Percentiles rank a stretch among this genome's conserved stretches.
These are phyloP conservation scores for Bilobella aurantiaca DNA, from an alignment of 1,140 invertebrate genomes.

Conservation along the genomic window DNA sequence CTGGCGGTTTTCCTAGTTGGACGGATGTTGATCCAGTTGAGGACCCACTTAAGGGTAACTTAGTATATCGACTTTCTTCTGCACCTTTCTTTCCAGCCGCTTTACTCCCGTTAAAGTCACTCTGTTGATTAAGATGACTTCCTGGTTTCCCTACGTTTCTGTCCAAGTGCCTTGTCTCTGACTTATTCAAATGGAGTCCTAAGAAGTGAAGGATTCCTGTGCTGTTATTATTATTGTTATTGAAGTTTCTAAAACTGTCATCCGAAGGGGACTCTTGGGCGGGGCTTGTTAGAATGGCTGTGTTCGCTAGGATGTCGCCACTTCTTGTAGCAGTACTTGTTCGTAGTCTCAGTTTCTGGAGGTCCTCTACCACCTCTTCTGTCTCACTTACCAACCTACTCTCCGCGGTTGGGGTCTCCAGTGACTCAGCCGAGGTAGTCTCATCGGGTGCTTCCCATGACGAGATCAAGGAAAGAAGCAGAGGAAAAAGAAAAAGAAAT, in stretches of 20 bases:
- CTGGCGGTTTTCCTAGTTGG: neutral
- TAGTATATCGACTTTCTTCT: slow-evolving; percentile 37
- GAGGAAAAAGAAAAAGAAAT: slow-evolving; percentile 8
- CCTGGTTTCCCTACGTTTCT: neutral
- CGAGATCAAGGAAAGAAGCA: neutral
- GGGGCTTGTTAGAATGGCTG: neutral
- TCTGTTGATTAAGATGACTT: slow-evolving; percentile 5
- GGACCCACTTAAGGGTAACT: slow-evolving; percentile 32
- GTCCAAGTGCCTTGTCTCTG: slow-evolving; percentile 30
- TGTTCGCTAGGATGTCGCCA: no score
- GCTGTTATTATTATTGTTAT: slow-evolving; percentile 17
- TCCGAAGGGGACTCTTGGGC: neutral
- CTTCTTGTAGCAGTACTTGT: slow-evolving; percentile 3
- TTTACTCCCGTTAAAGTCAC: slow-evolving; percentile 5
- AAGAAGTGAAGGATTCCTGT: slow-evolving; percentile 31
- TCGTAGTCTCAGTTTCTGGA: slow-evolving; percentile 24
- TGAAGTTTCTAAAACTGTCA: slow-evolving; percentile 9
- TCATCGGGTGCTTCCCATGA: slow-evolving; percentile 16
- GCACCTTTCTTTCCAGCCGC: slow-evolving; percentile 23
- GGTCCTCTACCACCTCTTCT: neutral
- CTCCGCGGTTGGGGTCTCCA: slow-evolving; percentile 13
- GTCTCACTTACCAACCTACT: neutral
- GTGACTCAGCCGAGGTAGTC: slow-evolving; percentile 20
- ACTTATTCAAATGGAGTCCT: slow-evolving; percentile 28
- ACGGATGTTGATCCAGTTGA: neutral